These are phyloP conservation scores for Syngnathus rostellatus DNA, from an alignment of 2,797 vertebrate species.

Conservation along the genomic window DNA sequence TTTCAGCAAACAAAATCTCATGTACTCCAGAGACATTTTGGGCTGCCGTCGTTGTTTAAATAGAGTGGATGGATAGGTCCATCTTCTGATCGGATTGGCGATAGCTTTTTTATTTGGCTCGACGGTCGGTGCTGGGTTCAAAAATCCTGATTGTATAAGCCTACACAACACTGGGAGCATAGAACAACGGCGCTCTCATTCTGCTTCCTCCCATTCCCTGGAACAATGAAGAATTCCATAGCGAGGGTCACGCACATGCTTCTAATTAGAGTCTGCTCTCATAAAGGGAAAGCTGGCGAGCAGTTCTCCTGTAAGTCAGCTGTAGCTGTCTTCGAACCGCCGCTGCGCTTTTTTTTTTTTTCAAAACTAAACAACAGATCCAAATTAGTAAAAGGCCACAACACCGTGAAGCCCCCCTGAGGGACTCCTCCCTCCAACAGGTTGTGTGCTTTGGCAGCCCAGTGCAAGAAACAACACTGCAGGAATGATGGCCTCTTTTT, in stretches of 20 bases:
- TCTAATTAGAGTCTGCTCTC: conserved; percentile 60
- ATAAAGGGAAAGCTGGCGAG: conserved; percentile 18
- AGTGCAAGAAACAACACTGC: conserved; percentile 23
- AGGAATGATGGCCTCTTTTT: conserved; percentile 19
- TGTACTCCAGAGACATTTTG: too few species aligned
- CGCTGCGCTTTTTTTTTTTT: conserved; percentile 15
- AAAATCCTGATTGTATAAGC: not conserved
- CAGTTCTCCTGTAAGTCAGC: conserved; percentile 29
- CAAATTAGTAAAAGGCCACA: conserved; percentile 35
- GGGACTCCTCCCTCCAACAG: conserved; percentile 25
- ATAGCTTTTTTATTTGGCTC: too few species aligned
- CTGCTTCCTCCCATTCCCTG: conserved; percentile 13
- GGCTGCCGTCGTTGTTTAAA: too few species aligned
- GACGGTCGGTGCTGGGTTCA: too few species aligned
- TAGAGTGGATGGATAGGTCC: too few species aligned
- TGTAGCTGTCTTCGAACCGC: conserved; percentile 19
- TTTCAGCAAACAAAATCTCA: too few species aligned
- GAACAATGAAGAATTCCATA: conserved; percentile 65
- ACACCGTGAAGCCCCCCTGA: conserved; percentile 30
- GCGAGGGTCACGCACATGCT: conserved; percentile 59
- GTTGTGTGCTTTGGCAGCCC: conserved; percentile 42
- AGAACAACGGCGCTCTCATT: conserved; percentile 28
- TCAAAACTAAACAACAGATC: conserved; percentile 36
- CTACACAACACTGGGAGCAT: not conserved
- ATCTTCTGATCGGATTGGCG: too few species aligned